Percentiles rank a stretch among this genome's conserved stretches.
phyloP scores from a whole-genome alignment of 2,113 vertebrate species.

The Alethe diademata region DNA sequence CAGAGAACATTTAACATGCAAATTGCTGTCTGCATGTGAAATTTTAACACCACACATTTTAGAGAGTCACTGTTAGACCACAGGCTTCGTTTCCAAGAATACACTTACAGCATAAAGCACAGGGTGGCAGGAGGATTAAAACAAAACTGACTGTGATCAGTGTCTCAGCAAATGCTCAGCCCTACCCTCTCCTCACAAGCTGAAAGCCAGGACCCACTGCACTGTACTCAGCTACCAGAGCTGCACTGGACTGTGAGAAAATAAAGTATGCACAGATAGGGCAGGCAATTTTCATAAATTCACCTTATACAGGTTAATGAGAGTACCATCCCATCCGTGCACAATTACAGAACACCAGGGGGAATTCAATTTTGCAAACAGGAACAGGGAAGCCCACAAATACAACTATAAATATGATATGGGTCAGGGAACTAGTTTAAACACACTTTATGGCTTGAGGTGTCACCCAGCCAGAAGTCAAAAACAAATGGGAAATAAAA shows the following conservation, averaged over 20 bases:
- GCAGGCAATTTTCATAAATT: not conserved
- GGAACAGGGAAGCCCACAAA: not conserved
- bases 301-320: rapidly evolving
- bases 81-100: not conserved
- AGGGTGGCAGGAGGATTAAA: rapidly evolving
- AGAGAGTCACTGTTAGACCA: not conserved
- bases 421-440: not conserved
- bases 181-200: rapidly evolving
- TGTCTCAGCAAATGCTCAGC: not conserved
- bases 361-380: not conserved
- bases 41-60: not conserved
- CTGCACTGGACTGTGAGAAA: not conserved
- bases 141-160: not conserved
- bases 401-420: not conserved
- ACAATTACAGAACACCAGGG: not conserved
- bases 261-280: not conserved
- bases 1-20: not conserved
- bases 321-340: rapidly evolving
- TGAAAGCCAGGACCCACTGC: rapidly evolving
- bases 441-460: not conserved
- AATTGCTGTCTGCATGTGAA: not conserved
- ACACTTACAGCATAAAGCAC: not conserved
- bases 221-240: not conserved
- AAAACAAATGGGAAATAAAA: not conserved
- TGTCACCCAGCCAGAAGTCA: not conserved